Percentiles rank a stretch among this genome's conserved stretches.
phyloP scores from a whole-genome alignment of 2,888 invertebrate genomes.

The Sialis lutaria region DNA sequence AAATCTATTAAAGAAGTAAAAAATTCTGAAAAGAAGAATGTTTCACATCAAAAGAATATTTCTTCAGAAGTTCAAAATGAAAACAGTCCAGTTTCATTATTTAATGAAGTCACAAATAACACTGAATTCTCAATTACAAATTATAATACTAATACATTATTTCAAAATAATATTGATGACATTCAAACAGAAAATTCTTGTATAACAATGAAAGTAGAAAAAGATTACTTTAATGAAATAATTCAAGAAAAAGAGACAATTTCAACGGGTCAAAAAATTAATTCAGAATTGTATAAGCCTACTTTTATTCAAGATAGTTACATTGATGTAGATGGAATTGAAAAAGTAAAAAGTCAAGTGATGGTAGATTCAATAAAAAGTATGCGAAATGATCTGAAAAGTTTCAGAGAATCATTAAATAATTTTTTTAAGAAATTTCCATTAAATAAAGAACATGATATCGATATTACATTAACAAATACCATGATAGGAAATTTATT shows the following conservation, averaged over 20 bases:
- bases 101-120: no score
- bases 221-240: not conserved
- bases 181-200: not conserved
- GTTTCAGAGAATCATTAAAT: conserved; percentile 5
- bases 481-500: not conserved
- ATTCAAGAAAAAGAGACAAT: not conserved
- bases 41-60: no score
- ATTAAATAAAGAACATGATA: not conserved
- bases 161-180: not conserved
- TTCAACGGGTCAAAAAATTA: not conserved
- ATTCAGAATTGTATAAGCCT: not conserved
- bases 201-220: not conserved
- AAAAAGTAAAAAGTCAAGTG: not conserved
- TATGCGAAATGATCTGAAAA: conserved; percentile 6
- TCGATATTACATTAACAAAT: not conserved
- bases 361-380: conserved; percentile 5
- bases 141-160: no score
- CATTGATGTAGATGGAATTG: conserved; percentile 1
- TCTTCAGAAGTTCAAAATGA: no score
- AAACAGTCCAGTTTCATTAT: no score
- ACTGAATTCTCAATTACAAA: no score
- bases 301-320: not conserved
- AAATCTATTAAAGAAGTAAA: not conserved
- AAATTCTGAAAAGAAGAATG: no score
- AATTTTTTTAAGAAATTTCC: conserved; percentile 1